Evolutionary conservation across 2,113 vertebrate species (phyloP).

Genomic region (Hydropotes inermis): DNA sequence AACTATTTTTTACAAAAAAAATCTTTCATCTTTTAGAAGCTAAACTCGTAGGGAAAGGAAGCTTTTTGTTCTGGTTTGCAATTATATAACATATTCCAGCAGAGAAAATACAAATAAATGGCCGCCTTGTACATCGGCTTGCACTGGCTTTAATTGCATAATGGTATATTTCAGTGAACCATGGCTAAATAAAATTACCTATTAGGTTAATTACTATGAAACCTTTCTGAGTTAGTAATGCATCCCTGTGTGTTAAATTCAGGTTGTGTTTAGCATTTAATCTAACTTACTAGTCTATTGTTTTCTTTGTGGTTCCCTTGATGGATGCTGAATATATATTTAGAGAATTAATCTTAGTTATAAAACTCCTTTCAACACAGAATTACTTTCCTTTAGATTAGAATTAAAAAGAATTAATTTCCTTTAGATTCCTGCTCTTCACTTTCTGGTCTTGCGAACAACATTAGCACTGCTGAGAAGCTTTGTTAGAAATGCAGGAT

Average conservation of each 20-base stretch:
- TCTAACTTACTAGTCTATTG: not conserved
- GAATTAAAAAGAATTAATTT: not conserved
- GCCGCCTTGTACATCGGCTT: not conserved
- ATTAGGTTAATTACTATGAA: conserved; percentile 36
- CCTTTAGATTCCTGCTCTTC: not conserved
- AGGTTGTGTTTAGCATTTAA: conserved; percentile 23
- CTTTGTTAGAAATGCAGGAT: not conserved
- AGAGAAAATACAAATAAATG: conserved; percentile 26
- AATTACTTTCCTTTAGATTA: conserved; percentile 12
- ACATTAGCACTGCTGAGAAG: not conserved
- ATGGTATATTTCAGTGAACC: conserved; percentile 43
- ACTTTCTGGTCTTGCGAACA: not conserved
- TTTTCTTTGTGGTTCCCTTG: conserved; percentile 29
- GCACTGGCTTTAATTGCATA: not conserved
- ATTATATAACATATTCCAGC: conserved; percentile 20
- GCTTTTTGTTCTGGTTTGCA: not conserved
- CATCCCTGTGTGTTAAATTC: conserved; percentile 3
- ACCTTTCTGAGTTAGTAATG: conserved; percentile 21
- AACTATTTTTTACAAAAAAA: not conserved
- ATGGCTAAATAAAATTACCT: conserved; percentile 55
- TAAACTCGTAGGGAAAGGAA: not conserved
- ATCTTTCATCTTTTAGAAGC: conserved; percentile 29
- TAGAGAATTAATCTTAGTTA: not conserved
- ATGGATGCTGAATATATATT: not conserved
- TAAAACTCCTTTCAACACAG: conserved; percentile 4